These are phyloP conservation scores for honey bee (Apis mellifera) DNA, from an alignment of 1,140 invertebrate species.

Conservation along the genomic window Amel_HAv3.1 CM009933.2:9437001-9437500, in stretches of 20 bases:
- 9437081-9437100: conserved; percentile 20
- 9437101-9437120: too few species aligned
- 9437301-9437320: neutral
- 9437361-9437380: neutral
- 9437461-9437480: too few species aligned
- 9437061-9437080: neutral
- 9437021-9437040: neutral
- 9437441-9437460: too few species aligned
- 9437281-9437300: neutral
- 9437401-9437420: too few species aligned
- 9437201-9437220: neutral
- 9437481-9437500: too few species aligned
- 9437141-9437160: neutral
- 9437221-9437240: neutral
- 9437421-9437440: too few species aligned
- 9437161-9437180: neutral
- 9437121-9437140: neutral
- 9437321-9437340: neutral
- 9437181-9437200: neutral
- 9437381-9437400: too few species aligned
- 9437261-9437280: neutral
- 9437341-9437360: neutral
- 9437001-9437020: neutral
- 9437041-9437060: conserved; percentile 26
- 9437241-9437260: neutral